Conservation (phyloP, 2,888 invertebrate species). For the Euzophera pinguis region DNA sequence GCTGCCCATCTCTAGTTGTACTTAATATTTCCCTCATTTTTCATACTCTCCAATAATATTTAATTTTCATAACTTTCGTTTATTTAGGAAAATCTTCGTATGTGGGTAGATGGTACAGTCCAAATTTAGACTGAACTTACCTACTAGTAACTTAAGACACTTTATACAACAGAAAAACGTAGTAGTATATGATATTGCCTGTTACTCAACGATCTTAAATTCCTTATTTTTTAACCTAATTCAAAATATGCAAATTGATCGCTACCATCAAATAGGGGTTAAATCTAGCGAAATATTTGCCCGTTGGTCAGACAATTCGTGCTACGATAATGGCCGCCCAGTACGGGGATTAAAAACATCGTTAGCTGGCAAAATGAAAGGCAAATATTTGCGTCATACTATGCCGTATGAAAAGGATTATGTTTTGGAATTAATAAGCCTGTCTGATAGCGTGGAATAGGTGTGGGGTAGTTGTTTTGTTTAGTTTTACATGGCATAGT, state of each 20-base stretch:
- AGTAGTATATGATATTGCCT: no score
- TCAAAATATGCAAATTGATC: background rate
- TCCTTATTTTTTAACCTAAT: no score
- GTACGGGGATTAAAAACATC: slow-evolving; percentile 61
- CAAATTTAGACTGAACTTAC: no score
- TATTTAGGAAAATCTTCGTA: no score
- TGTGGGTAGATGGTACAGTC: no score
- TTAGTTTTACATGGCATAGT: background rate
- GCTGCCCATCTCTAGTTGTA: no score
- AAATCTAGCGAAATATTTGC: slow-evolving; percentile 18
- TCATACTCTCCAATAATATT: no score
- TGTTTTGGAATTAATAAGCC: slow-evolving; percentile 33
- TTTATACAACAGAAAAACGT: no score
- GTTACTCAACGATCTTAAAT: no score
- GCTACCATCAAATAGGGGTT: slow-evolving; percentile 17
- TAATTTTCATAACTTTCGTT: no score
- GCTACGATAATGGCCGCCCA: slow-evolving; percentile 41
- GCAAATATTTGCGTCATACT: slow-evolving; percentile 55
- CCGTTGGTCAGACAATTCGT: slow-evolving; percentile 11
- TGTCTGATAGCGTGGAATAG: slow-evolving; percentile 14
- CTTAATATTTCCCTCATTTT: no score
- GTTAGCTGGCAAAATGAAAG: slow-evolving; percentile 62
- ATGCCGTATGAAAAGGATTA: slow-evolving; percentile 39
- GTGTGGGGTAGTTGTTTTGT: background rate
- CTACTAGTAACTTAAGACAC: no score